Percentiles rank a stretch among this genome's conserved stretches.
Conservation (phyloP, 2,797 vertebrate species). For the Hephaestus fuliginosus region DNA sequence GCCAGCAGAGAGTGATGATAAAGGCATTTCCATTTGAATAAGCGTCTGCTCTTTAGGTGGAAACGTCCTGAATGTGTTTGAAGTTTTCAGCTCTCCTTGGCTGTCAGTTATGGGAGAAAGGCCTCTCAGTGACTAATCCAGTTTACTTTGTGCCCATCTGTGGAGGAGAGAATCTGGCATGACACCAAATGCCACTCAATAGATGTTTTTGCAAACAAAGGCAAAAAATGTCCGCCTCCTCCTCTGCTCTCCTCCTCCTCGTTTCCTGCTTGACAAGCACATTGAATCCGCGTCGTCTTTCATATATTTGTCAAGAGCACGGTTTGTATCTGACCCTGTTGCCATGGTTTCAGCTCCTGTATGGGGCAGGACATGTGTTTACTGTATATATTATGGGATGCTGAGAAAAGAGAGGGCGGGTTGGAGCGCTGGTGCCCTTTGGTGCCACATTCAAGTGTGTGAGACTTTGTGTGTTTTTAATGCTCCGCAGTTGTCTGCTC, state of each 20-base stretch:
- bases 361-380: slow-evolving; percentile 72
- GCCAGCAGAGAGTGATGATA: slow-evolving; percentile 47
- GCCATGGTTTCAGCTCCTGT: slow-evolving; percentile 76
- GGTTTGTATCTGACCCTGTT: slow-evolving; percentile 77
- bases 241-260: slow-evolving; percentile 57
- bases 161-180: slow-evolving; percentile 80
- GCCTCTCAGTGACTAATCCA: slow-evolving; percentile 77
- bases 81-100: slow-evolving; percentile 67
- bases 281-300: slow-evolving; percentile 69
- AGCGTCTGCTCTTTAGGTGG: slow-evolving; percentile 60
- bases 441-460: slow-evolving; percentile 64
- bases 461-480: slow-evolving; percentile 57
- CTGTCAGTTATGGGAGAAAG: slow-evolving; percentile 68
- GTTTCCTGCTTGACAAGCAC: slow-evolving; percentile 69
- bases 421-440: slow-evolving; percentile 62
- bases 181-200: slow-evolving; percentile 82
- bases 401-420: slow-evolving; percentile 69
- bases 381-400: slow-evolving; percentile 76
- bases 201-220: slow-evolving; percentile 74
- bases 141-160: slow-evolving; percentile 80
- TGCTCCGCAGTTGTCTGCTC: slow-evolving; percentile 26
- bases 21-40: slow-evolving; percentile 79
- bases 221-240: slow-evolving; percentile 64
- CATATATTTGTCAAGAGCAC: slow-evolving; percentile 81
- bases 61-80: slow-evolving; percentile 69